Conservation (phyloP, 2,113 vertebrate genomes). For the Procavia capensis region DNA sequence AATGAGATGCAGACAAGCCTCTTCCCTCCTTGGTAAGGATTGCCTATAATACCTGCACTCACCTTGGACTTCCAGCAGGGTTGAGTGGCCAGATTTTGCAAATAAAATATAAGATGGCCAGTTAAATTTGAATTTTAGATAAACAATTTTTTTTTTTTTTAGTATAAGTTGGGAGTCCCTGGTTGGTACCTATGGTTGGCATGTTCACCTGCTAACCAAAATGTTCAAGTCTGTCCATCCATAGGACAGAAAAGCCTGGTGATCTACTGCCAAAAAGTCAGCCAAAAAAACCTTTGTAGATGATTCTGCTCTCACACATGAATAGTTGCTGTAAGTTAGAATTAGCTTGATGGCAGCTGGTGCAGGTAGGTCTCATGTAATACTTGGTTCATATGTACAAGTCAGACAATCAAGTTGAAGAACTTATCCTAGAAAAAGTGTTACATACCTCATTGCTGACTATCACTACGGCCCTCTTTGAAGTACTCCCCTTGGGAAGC, state of each 20-base stretch:
- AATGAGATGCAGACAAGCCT: neutral
- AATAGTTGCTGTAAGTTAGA: neutral
- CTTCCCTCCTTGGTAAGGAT: neutral
- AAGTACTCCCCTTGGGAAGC: too few relatives aligned
- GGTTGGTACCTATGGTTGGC: neutral
- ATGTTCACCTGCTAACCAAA: neutral
- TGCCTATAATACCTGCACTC: neutral
- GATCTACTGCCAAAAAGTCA: too few relatives aligned
- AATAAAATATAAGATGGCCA: neutral
- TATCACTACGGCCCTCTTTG: too few relatives aligned
- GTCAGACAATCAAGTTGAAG: too few relatives aligned
- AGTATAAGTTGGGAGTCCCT: neutral
- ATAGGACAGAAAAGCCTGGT: neutral
- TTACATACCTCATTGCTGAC: too few relatives aligned
- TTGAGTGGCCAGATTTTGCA: neutral
- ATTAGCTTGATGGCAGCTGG: neutral
- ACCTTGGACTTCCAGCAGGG: neutral
- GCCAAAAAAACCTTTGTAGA: neutral
- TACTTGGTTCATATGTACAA: too few relatives aligned
- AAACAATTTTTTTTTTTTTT: neutral
- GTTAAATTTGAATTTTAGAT: slow-evolving; percentile 16
- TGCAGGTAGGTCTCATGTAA: neutral
- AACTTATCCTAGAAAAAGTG: too few relatives aligned
- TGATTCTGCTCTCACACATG: neutral
- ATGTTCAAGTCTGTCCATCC: neutral